Conservation (phyloP, 2,113 vertebrate genomes). For the Tringa solitaria region DNA sequence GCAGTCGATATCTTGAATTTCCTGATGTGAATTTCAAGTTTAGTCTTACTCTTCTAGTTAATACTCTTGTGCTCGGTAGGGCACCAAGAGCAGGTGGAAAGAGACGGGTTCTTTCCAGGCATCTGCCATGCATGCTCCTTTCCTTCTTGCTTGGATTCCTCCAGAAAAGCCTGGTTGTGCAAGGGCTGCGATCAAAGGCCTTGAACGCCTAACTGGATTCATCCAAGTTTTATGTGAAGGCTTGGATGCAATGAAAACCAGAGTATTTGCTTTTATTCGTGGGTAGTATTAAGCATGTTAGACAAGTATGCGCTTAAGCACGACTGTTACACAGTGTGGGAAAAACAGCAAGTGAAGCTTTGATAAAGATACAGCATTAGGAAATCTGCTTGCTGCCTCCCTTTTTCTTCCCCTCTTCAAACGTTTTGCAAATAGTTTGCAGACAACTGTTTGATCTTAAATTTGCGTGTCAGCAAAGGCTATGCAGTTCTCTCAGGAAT, state of each 20-base stretch:
- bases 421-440: constrained; percentile 59
- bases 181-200: constrained; percentile 46
- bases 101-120: not conserved
- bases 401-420: constrained; percentile 59
- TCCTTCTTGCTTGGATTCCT: not conserved
- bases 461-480: constrained; percentile 59
- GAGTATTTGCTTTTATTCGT: constrained; percentile 19
- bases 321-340: constrained; percentile 12
- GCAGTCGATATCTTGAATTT: not conserved
- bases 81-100: not conserved
- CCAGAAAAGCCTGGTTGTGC: not conserved
- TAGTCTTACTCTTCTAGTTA: not conserved
- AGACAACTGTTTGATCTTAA: constrained; percentile 42
- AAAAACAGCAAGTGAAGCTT: constrained; percentile 37
- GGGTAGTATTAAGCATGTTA: constrained; percentile 21
- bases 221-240: not conserved
- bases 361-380: constrained; percentile 55
- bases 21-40: not conserved
- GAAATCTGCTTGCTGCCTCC: constrained; percentile 47
- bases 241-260: not conserved
- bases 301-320: not conserved
- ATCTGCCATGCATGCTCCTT: fast-evolving
- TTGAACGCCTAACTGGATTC: not conserved
- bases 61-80: not conserved
- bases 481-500: constrained; percentile 27